Evolutionary conservation across 2,797 vertebrate genomes (phyloP), one percentile per base, ranked within the genome.

Genomic region (Sebastes miniatus): DNA sequence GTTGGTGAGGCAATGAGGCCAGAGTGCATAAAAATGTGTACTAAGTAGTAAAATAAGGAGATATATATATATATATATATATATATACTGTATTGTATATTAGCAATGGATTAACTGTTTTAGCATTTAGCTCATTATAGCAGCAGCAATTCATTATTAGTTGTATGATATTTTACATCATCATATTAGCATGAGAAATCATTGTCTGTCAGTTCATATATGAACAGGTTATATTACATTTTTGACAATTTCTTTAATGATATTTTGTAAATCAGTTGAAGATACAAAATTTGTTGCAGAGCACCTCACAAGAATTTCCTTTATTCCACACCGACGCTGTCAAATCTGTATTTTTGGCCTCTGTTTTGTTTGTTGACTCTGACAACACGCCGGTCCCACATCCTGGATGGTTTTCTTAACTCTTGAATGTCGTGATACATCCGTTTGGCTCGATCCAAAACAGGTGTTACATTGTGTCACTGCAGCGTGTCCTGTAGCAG

Each of bases 401-500:
- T 66, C 63, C 54, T 57, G 27, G 10, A 67, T 29, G 22, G 9
- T 73, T 76, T 70, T 77, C 25, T 75, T 54, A 54, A 43, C 18
- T 77, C 58, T 70, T 47, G 43, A 18, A 64, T 65, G 73, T 20
- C 77, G 54, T 36, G 58, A 65, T 50, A 50, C 2, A 29, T 25
- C 12, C 1, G 18, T 70, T 67, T 83, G 31, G 18, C 57, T 69
- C 27, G 18, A 80, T 78, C 43, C 59, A 47, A 59, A 84, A 59
- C 72, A 81, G 68, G 56, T 87, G 80, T 79, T 74, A 43, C 54
- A 80, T 75, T 65, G 34, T 84, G 73, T 66, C 71, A 67, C 54
- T 18, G 31, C 29, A 16, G 36, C 61, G 59, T 68, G 36, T 69
- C 66, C 50, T 25, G 3, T 7, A 62, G 4, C 32, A 56, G 65